A percentile compares a stretch with the other conserved stretches of the same genome.
phyloP scores from a whole-genome alignment of 53 echinoderm and acorn worm genomes.

The Arbacia lixula region DNA sequence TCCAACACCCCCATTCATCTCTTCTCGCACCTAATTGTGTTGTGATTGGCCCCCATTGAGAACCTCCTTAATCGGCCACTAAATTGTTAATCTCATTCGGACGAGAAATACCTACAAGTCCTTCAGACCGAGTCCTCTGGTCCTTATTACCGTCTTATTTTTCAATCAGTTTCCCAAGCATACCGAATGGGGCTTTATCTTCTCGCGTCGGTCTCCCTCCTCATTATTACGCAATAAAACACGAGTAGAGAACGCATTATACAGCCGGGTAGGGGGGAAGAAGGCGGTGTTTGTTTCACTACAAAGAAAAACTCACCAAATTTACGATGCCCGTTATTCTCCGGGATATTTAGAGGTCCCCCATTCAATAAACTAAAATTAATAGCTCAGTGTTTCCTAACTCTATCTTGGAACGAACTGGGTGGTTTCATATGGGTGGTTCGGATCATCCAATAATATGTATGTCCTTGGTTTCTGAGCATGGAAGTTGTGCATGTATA shows the following conservation, averaged over 20 bases:
- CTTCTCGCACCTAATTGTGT: slow-evolving; percentile 37
- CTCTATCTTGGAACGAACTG: too few relatives aligned
- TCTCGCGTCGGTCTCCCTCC: neutral
- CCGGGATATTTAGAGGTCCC: neutral
- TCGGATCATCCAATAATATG: too few relatives aligned
- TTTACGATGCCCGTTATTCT: slow-evolving; percentile 19
- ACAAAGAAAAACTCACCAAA: slow-evolving; percentile 24
- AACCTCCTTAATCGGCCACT: slow-evolving; percentile 19
- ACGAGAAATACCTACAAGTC: slow-evolving; percentile 32
- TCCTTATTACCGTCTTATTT: neutral
- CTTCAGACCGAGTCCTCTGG: neutral
- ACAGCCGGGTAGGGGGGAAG: neutral
- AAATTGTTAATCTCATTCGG: slow-evolving; percentile 33
- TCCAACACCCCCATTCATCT: neutral
- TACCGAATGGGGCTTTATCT: too few relatives aligned
- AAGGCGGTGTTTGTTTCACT: slow-evolving; percentile 9
- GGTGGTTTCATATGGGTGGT: slow-evolving; percentile 24
- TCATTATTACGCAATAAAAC: slow-evolving; percentile 19
- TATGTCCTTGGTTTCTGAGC: too few relatives aligned
- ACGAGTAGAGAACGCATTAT: neutral
- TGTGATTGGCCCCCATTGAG: slow-evolving; percentile 18
- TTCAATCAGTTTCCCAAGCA: slow-evolving; percentile 8
- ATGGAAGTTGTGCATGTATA: too few relatives aligned
- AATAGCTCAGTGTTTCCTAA: too few relatives aligned
- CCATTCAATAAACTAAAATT: slow-evolving; percentile 3